phyloP scores from a whole-genome alignment of 2,113 vertebrate genomes.

The Scomber scombrus region DNA sequence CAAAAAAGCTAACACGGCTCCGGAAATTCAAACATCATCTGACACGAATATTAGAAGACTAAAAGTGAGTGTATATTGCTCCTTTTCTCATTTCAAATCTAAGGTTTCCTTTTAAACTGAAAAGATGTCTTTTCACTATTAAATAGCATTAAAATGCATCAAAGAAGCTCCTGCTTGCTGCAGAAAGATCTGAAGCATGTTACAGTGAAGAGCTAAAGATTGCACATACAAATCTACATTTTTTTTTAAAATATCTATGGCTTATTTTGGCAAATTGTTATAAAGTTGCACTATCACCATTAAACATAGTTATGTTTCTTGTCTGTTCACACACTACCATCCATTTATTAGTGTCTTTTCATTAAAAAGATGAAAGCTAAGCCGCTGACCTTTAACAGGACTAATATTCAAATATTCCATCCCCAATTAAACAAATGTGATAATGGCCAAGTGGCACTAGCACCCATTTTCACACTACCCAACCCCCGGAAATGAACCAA shows the following conservation, averaged over 20 bases:
- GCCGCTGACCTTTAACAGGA: background rate
- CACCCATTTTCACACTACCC: background rate
- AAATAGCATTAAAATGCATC: constrained; percentile 9
- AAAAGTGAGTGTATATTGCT: background rate
- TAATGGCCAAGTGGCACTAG: background rate
- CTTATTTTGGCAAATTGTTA: background rate
- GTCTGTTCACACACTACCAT: constrained; percentile 6
- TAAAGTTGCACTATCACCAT: background rate
- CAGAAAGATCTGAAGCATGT: background rate
- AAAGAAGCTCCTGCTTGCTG: background rate
- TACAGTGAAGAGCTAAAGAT: background rate
- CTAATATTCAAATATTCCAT: constrained; percentile 22
- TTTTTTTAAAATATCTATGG: background rate
- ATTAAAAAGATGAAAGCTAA: background rate
- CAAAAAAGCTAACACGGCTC: background rate
- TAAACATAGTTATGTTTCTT: background rate
- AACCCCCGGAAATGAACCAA: background rate
- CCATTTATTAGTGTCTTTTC: background rate
- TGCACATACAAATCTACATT: background rate
- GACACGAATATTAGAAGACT: constrained; percentile 10
- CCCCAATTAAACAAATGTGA: constrained; percentile 14
- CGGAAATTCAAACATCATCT: constrained; percentile 7
- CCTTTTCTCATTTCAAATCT: constrained; percentile 5
- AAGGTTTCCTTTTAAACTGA: background rate
- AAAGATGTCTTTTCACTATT: background rate